phyloP scores from a whole-genome alignment of 2,888 invertebrate species.

The Ametastegia equiseti region DNA sequence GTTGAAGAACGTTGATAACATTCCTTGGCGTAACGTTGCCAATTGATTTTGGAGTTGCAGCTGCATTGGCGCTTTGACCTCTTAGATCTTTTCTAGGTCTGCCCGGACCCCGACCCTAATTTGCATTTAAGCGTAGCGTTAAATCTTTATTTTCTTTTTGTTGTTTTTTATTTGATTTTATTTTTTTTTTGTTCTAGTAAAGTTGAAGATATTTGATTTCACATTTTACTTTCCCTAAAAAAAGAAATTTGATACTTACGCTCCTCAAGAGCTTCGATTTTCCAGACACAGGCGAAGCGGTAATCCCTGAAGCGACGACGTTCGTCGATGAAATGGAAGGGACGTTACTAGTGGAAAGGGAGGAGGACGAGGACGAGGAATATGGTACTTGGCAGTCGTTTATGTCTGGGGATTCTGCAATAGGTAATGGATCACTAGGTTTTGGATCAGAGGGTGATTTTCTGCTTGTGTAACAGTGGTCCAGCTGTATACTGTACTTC shows the following conservation, averaged over 20 bases:
- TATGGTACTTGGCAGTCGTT: slow-evolving; percentile 58
- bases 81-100: slow-evolving; percentile 53
- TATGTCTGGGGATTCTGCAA: slow-evolving; percentile 64
- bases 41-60: slow-evolving; percentile 52
- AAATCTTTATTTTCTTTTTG: background rate
- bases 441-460: slow-evolving; percentile 79
- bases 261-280: slow-evolving; percentile 15
- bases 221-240: background rate
- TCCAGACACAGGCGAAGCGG: slow-evolving; percentile 57
- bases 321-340: background rate
- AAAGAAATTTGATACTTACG: slow-evolving; percentile 7
- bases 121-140: background rate
- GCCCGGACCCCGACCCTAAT: slow-evolving; percentile 47
- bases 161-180: background rate
- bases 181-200: background rate
- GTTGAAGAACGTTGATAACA: slow-evolving; percentile 51
- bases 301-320: slow-evolving; percentile 62
- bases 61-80: slow-evolving; percentile 2
- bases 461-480: slow-evolving; percentile 89
- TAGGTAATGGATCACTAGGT: slow-evolving; percentile 70
- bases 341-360: background rate
- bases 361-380: slow-evolving; percentile 32
- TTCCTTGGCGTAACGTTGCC: slow-evolving; percentile 54
- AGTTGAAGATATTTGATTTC: background rate
- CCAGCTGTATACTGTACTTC: slow-evolving; percentile 80